phyloP scores from a whole-genome alignment of 2,113 vertebrate species.

The Trogon melanurus region DNA sequence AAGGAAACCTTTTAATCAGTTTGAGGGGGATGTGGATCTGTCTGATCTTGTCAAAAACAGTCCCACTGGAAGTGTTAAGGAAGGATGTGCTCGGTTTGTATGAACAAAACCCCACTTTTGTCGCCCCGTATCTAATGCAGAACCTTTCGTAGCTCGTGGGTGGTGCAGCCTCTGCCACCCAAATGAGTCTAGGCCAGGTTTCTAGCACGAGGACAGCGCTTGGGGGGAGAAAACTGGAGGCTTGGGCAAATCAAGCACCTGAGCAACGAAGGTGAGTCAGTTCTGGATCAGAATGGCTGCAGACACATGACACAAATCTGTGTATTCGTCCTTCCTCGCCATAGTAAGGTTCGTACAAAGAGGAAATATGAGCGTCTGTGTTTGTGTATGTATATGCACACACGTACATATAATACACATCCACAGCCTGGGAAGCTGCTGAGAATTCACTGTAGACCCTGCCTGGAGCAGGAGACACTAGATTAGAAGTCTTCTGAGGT shows the following conservation, averaged over 20 bases:
- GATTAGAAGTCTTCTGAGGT: not conserved
- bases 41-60: not conserved
- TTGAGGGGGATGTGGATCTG: not conserved
- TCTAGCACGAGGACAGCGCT: not conserved
- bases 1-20: not conserved
- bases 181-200: not conserved
- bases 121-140: not conserved
- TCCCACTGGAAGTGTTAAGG: not conserved
- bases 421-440: not conserved
- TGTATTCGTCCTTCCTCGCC: not conserved
- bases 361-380: not conserved
- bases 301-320: not conserved
- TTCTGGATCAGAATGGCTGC: not conserved
- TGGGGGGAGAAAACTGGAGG: not conserved
- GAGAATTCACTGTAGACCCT: not conserved
- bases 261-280: not conserved
- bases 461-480: not conserved
- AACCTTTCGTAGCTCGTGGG: not conserved
- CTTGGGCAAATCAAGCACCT: not conserved
- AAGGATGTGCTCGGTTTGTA: not conserved
- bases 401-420: accelerated
- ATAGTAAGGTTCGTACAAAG: not conserved
- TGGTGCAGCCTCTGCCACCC: not conserved
- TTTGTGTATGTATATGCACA: not conserved
- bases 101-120: not conserved